These are phyloP conservation scores for Coenobita brevimanus DNA, from an alignment of 1,140 invertebrate genomes.

Conservation along the genomic window DNA sequence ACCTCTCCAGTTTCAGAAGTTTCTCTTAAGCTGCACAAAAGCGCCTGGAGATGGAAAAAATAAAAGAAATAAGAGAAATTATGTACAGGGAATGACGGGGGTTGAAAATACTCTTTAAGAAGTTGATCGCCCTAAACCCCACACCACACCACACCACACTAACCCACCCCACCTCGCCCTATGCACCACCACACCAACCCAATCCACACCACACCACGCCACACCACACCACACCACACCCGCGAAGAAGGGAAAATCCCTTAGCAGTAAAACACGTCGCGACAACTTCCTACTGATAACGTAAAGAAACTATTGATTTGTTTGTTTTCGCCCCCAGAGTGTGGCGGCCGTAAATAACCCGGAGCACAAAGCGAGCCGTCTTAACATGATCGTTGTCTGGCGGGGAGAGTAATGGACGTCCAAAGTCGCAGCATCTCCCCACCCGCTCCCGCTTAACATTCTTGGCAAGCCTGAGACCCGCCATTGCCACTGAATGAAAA, in stretches of 20 bases:
- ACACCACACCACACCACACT: conserved; percentile 1
- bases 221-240: not conserved
- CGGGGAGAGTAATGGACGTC: conserved; percentile 13
- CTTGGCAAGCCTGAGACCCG: conserved; percentile 12
- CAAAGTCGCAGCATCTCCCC: conserved; percentile 15
- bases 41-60: too few relatives aligned
- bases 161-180: too few relatives aligned
- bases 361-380: conserved; percentile 14
- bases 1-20: too few relatives aligned
- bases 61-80: too few relatives aligned
- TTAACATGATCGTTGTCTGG: conserved; percentile 37
- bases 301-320: conserved; percentile 43
- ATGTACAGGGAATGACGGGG: too few relatives aligned
- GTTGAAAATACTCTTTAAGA: conserved; percentile 24
- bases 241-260: not conserved
- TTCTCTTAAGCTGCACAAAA: too few relatives aligned
- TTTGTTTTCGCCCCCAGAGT: conserved; percentile 24
- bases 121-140: not conserved
- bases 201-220: not conserved
- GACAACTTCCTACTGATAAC: conserved; percentile 38
- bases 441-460: conserved; percentile 30
- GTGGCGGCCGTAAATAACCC: conserved; percentile 11
- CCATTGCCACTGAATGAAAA: conserved; percentile 22
- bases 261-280: conserved; percentile 15
- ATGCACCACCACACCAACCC: too few relatives aligned